These are phyloP conservation scores for Micropoecilia bifurca DNA, from an alignment of 2,797 vertebrate species.

Conservation along the genomic window DNA sequence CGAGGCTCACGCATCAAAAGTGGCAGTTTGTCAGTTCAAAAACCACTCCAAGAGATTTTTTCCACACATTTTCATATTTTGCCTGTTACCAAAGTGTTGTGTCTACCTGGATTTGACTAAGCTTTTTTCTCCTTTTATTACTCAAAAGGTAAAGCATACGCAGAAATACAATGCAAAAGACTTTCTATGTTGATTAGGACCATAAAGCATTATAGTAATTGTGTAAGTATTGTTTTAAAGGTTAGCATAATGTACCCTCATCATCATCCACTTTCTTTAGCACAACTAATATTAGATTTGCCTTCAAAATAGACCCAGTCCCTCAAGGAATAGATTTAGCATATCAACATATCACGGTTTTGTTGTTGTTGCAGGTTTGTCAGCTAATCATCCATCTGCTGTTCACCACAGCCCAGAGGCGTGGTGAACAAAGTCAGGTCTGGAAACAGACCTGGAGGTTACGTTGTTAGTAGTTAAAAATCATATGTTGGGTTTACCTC, in stretches of 20 bases:
- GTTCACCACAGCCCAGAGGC: too few relatives aligned
- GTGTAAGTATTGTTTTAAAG: not conserved
- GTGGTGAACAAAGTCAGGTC: too few relatives aligned
- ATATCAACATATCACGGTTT: not conserved
- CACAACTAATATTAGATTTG: not conserved
- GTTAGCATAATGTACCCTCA: too few relatives aligned
- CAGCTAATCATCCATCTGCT: not conserved
- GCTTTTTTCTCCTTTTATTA: slow-evolving; percentile 27
- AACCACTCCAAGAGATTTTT: slow-evolving; percentile 25
- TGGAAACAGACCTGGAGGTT: too few relatives aligned
- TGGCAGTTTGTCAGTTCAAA: slow-evolving; percentile 60
- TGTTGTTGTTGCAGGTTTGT: not conserved
- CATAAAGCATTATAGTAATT: not conserved
- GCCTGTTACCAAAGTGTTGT: slow-evolving; percentile 13
- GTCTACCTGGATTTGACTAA: slow-evolving; percentile 9
- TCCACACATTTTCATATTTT: slow-evolving; percentile 26
- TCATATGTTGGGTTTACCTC: too few relatives aligned
- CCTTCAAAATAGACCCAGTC: not conserved
- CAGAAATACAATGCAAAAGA: slow-evolving; percentile 6
- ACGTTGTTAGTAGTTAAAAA: too few relatives aligned
- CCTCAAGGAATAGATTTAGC: not conserved
- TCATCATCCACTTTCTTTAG: too few relatives aligned
- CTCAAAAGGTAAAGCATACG: slow-evolving; percentile 11
- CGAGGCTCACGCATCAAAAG: slow-evolving; percentile 54
- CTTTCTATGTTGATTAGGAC: not conserved